These are phyloP conservation scores for Aphelinus atriplicis DNA, from an alignment of 1,140 invertebrate genomes.

Conservation along the genomic window DNA sequence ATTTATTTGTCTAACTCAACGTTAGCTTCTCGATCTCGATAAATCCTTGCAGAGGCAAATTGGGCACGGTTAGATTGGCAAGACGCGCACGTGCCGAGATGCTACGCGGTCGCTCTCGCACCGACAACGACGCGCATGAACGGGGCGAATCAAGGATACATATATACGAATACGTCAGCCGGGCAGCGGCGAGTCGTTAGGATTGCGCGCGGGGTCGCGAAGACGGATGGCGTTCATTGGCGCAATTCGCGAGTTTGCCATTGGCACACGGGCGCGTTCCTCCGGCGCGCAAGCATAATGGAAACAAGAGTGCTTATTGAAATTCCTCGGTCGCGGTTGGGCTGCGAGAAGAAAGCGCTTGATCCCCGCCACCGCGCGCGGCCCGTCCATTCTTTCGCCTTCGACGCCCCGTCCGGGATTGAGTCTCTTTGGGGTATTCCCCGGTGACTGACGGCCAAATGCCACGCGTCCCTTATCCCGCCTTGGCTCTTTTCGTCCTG, in stretches of 20 bases:
- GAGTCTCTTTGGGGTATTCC: slow-evolving; percentile 38
- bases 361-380: background rate
- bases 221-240: background rate
- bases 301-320: slow-evolving; percentile 49
- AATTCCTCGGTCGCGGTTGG: slow-evolving; percentile 42
- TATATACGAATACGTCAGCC: too few species aligned
- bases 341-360: background rate
- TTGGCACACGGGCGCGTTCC: background rate
- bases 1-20: too few species aligned
- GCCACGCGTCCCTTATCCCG: slow-evolving; percentile 25
- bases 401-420: slow-evolving; percentile 32
- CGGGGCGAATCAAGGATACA: too few species aligned
- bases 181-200: too few species aligned
- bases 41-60: too few species aligned
- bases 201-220: background rate
- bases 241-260: slow-evolving; percentile 14
- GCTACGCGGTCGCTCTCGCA: too few species aligned
- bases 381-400: slow-evolving; percentile 24
- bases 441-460: slow-evolving; percentile 35
- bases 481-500: slow-evolving; percentile 1
- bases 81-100: too few species aligned
- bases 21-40: too few species aligned
- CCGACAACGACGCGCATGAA: too few species aligned
- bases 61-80: too few species aligned
- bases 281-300: background rate